Evolutionary conservation across 2,113 vertebrate species (phyloP).

Genomic region (Pipra filicauda): DNA sequence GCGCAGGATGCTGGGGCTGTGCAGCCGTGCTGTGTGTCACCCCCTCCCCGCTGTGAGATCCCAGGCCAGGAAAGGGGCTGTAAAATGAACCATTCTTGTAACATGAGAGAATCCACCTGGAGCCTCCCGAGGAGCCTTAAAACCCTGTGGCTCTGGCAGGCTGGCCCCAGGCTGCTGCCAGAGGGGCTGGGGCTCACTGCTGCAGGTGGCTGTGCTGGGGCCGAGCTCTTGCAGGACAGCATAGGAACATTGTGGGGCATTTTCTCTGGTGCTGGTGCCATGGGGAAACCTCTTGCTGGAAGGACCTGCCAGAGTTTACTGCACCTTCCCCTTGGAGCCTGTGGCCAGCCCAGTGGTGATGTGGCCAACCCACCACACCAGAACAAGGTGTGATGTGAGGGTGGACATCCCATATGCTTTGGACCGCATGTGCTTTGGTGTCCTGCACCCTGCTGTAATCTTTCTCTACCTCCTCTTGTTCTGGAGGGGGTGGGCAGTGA

Average conservation of each 20-base stretch:
- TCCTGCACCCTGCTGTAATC: not conserved
- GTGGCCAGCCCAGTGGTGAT: not conserved
- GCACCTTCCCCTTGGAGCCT: not conserved
- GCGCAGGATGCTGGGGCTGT: not conserved
- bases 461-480: not conserved
- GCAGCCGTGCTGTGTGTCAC: not conserved
- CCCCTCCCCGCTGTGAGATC: not conserved
- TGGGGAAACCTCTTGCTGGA: not conserved
- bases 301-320: not conserved
- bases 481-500: not conserved
- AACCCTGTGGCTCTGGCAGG: not conserved
- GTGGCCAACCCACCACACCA: fast-evolving
- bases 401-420: fast-evolving
- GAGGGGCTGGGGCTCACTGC: not conserved
- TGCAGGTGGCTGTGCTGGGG: not conserved
- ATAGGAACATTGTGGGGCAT: not conserved
- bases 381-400: not conserved
- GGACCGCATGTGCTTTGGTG: not conserved
- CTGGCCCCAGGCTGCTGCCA: not conserved
- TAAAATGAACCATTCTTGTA: conserved; percentile 36
- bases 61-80: conserved; percentile 17
- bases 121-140: conserved; percentile 12
- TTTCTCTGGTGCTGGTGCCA: not conserved
- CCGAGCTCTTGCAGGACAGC: not conserved
- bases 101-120: conserved; percentile 61